Evolutionary conservation across 2,888 invertebrate species (phyloP).

Genomic region (Pharmacophagus antenor): DNA sequence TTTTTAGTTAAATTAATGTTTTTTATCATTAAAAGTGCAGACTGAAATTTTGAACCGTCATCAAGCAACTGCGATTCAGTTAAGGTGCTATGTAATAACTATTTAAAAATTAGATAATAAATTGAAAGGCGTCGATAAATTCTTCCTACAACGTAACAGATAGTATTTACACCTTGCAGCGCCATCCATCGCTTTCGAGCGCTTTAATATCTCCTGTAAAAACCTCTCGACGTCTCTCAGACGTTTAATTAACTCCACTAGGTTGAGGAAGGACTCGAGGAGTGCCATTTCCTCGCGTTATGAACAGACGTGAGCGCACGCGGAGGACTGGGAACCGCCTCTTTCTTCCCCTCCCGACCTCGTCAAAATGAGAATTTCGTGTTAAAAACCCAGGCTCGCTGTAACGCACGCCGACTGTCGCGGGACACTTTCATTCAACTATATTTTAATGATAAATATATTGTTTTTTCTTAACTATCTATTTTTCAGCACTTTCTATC

Average conservation of each 20-base stretch:
- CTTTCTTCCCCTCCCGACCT: conserved; percentile 33
- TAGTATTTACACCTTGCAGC: conserved; percentile 2
- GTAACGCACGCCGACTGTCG: conserved; percentile 11
- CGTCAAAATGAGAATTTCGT: conserved; percentile 35
- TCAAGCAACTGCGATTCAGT: too few relatives aligned
- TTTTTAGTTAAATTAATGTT: too few relatives aligned
- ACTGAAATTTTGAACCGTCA: too few relatives aligned
- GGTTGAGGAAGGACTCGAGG: conserved; percentile 41
- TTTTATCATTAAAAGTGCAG: too few relatives aligned
- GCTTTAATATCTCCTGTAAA: conserved; percentile 50
- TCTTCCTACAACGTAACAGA: conserved; percentile 2
- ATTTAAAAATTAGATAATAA: neutral
- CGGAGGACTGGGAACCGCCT: conserved; percentile 43
- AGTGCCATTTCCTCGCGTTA: conserved; percentile 52
- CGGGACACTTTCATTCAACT: conserved; percentile 3
- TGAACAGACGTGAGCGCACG: conserved; percentile 56
- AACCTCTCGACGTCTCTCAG: conserved; percentile 40
- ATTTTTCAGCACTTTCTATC: too few relatives aligned
- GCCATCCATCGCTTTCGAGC: conserved; percentile 20
- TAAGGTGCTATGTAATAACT: neutral
- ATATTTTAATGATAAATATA: conserved; percentile 1
- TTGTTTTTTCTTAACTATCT: neutral
- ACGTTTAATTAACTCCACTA: conserved; percentile 65
- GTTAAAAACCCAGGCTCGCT: conserved; percentile 18
- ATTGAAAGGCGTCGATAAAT: conserved; percentile 1